These are phyloP conservation scores for Festucalex cinctus DNA, from an alignment of 2,113 vertebrate genomes.

Conservation along the genomic window DNA sequence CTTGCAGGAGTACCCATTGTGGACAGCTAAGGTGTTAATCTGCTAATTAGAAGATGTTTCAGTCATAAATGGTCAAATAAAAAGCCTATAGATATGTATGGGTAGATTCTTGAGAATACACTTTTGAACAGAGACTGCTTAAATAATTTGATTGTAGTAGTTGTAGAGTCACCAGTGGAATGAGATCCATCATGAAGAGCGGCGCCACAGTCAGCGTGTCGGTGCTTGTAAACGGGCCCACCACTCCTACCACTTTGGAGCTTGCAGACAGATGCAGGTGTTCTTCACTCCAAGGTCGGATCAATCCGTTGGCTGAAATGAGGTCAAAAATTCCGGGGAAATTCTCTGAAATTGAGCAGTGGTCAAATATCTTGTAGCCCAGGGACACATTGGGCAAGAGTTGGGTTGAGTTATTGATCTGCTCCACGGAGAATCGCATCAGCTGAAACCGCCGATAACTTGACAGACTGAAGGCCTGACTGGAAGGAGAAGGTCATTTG, in stretches of 20 bases:
- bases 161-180: slow-evolving; percentile 74
- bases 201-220: slow-evolving; percentile 54
- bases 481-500: slow-evolving; percentile 25
- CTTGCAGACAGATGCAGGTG: slow-evolving; percentile 21
- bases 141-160: not conserved
- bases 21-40: too few relatives aligned
- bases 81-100: too few relatives aligned
- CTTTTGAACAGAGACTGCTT: not conserved
- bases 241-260: slow-evolving; percentile 61
- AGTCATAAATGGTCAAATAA: too few relatives aligned
- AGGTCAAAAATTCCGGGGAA: slow-evolving; percentile 59
- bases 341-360: slow-evolving; percentile 67
- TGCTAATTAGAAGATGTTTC: too few relatives aligned
- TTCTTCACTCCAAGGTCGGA: slow-evolving; percentile 24
- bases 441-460: slow-evolving; percentile 75
- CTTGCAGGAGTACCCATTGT: too few relatives aligned
- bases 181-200: slow-evolving; percentile 69
- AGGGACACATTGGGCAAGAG: slow-evolving; percentile 80
- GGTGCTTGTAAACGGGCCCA: slow-evolving; percentile 67
- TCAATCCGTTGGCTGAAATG: slow-evolving; percentile 47
- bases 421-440: slow-evolving; percentile 77
- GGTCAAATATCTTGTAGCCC: slow-evolving; percentile 80
- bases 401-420: slow-evolving; percentile 81
- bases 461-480: slow-evolving; percentile 47
- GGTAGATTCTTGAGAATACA: not conserved